phyloP scores from a whole-genome alignment of 2,888 invertebrate genomes.

The Norana najaformis region DNA sequence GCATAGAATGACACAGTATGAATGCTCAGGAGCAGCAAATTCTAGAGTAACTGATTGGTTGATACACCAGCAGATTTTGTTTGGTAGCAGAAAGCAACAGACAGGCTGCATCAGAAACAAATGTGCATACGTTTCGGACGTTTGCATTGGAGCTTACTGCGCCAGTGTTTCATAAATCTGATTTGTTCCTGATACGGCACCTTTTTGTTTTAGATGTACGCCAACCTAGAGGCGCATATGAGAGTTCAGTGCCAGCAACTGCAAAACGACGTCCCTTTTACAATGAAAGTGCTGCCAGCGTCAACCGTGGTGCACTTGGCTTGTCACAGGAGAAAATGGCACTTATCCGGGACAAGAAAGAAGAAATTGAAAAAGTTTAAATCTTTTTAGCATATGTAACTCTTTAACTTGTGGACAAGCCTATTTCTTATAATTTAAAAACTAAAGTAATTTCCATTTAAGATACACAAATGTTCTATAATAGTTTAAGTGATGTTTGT shows the following conservation, averaged over 20 bases:
- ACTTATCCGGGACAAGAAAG: constrained; percentile 45
- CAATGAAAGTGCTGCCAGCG: neutral
- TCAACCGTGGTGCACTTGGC: constrained; percentile 39
- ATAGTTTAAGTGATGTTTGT: neutral
- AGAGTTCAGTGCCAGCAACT: neutral
- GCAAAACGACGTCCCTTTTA: constrained; percentile 7
- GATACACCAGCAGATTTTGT: neutral
- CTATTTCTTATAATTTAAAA: neutral
- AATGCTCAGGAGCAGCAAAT: too few species aligned
- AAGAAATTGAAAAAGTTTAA: constrained; percentile 47
- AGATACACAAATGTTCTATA: neutral
- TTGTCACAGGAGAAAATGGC: constrained; percentile 44
- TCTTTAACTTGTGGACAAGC: neutral
- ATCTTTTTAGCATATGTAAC: neutral
- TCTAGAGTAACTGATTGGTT: neutral
- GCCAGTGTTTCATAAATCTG: neutral
- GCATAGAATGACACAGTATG: too few species aligned
- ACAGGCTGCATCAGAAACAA: neutral
- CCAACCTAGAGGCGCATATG: constrained; percentile 1
- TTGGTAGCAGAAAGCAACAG: neutral
- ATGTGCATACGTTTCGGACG: neutral
- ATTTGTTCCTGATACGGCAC: neutral
- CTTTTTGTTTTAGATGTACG: neutral
- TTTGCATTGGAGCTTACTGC: neutral
- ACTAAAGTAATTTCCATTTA: neutral